Percentiles rank a stretch among this genome's conserved stretches.
These are phyloP conservation scores for Mantis religiosa DNA, from an alignment of 2,888 invertebrate species.

Conservation along the genomic window DNA sequence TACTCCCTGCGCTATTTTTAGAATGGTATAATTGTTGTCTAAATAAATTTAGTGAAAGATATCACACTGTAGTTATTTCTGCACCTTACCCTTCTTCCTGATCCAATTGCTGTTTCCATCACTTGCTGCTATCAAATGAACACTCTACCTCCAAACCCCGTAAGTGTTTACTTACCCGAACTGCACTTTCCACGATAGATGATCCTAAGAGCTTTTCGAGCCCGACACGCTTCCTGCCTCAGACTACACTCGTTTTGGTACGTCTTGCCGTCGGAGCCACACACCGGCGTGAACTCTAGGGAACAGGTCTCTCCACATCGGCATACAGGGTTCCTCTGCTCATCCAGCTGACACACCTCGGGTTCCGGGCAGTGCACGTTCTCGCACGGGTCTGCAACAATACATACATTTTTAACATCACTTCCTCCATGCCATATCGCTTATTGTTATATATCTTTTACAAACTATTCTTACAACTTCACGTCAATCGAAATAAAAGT, in stretches of 20 bases:
- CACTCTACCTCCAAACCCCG: neutral
- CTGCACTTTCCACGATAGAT: conserved; percentile 80
- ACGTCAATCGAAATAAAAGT: too few species aligned
- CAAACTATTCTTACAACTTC: too few species aligned
- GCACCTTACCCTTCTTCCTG: too few species aligned
- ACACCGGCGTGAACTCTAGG: conserved; percentile 67
- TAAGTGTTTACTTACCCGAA: conserved; percentile 54
- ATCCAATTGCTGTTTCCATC: too few species aligned
- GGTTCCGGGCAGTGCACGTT: conserved; percentile 72
- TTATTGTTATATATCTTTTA: too few species aligned
- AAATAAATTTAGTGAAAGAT: too few species aligned
- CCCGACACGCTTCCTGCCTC: conserved; percentile 72
- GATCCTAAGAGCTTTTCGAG: conserved; percentile 67
- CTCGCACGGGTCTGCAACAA: conserved; percentile 77
- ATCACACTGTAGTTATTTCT: too few species aligned
- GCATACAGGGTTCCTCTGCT: conserved; percentile 71
- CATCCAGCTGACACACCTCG: conserved; percentile 79
- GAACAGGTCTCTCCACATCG: conserved; percentile 76
- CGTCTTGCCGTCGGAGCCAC: conserved; percentile 74
- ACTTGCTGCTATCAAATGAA: neutral
- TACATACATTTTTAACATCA: too few species aligned
- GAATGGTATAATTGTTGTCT: too few species aligned
- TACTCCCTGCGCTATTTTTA: too few species aligned
- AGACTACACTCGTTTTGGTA: conserved; percentile 79
- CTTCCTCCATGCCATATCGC: too few species aligned